Percentiles rank a stretch among this genome's conserved stretches.
Evolutionary conservation across 2,888 invertebrate species (phyloP).

Genomic region (Xylota sylvarum): DNA sequence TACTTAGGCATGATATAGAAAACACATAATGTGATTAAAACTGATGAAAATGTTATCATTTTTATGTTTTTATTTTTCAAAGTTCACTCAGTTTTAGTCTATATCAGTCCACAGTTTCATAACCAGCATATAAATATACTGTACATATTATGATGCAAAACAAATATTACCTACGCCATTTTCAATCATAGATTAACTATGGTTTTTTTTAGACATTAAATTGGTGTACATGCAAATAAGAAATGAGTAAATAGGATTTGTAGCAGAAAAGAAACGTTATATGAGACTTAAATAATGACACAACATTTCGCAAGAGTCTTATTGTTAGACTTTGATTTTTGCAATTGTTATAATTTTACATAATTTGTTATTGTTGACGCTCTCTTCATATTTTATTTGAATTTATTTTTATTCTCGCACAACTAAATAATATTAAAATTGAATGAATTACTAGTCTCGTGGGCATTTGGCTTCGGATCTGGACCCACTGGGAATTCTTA

Average conservation of each 20-base stretch:
- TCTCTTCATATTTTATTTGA: slow-evolving; percentile 48
- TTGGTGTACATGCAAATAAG: neutral
- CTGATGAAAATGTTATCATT: slow-evolving; percentile 23
- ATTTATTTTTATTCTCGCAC: slow-evolving; percentile 42
- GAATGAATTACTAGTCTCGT: slow-evolving; percentile 87
- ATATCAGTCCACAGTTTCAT: slow-evolving; percentile 27
- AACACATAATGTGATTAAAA: slow-evolving; percentile 14
- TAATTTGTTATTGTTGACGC: slow-evolving; percentile 31
- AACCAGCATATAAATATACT: slow-evolving; percentile 16
- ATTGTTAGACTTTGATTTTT: slow-evolving; percentile 28
- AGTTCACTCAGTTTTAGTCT: slow-evolving; percentile 9
- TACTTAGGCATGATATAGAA: slow-evolving; percentile 23
- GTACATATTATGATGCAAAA: neutral
- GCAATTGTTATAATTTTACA: slow-evolving; percentile 18
- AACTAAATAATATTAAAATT: slow-evolving; percentile 54
- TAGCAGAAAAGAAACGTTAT: neutral
- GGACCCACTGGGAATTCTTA: slow-evolving; percentile 91
- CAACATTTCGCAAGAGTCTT: slow-evolving; percentile 5
- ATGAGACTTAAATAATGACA: neutral
- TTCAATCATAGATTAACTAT: slow-evolving; percentile 3
- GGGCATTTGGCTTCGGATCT: slow-evolving; percentile 93
- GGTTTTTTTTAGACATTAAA: neutral
- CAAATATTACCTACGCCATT: slow-evolving; percentile 12
- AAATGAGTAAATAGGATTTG: neutral
- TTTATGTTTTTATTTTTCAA: slow-evolving; percentile 3